Base-by-base conservation (phyloP, 2,113 vertebrate species). In the Ptyas mucosa region DNA sequence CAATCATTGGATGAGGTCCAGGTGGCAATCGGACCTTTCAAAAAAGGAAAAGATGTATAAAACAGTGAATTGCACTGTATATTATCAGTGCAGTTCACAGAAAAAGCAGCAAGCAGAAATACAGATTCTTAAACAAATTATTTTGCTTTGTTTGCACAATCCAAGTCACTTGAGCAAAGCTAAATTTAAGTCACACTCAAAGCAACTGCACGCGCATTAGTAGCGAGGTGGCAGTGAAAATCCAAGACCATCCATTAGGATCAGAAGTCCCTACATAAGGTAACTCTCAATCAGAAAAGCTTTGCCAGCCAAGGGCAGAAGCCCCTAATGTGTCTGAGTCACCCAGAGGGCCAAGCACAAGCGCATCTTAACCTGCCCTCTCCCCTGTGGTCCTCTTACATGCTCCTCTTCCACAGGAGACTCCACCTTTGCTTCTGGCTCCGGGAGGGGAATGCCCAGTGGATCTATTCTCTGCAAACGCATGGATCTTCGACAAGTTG, bases 1-100 rank as follows among this genome's bases (percentile, higher is more conserved):
- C 95, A 87, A 95, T 46, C 98, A 98, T 98, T n/a, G 97, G 95
- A 89, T 98, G 92, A 55, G 98, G 97, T 0, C 98, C 98, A 0
- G 91, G 95, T 15, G 97, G 96, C 93, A 97, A 96, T 3, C 39
- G 90, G 88, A 94, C 94, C 98, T 98, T 81, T 94, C 91, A 91
- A 90, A 20, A 94, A 96, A 5, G 87, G 87, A 81, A 88, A 69
- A 3, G 39, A 55, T 5, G 89, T n/a, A 69, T 14, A 57, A 49
- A n/a, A 52, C 26, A 92, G 89, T 89, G 58, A 24, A 26, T 85
- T 46, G 58, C 20, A 6, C 18, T 51, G 64, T 53, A 15, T 90
- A 43, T 15, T 20, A n/a, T 43, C 39, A 43, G 3, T 43, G 8
- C 34, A 91, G 43, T 54, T 23, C 87, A 55, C 52, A 55, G n/a